Percentiles rank a stretch among this genome's conserved stretches.
phyloP scores from a whole-genome alignment of 1,140 invertebrate species.

The Bacillus rossius region DNA sequence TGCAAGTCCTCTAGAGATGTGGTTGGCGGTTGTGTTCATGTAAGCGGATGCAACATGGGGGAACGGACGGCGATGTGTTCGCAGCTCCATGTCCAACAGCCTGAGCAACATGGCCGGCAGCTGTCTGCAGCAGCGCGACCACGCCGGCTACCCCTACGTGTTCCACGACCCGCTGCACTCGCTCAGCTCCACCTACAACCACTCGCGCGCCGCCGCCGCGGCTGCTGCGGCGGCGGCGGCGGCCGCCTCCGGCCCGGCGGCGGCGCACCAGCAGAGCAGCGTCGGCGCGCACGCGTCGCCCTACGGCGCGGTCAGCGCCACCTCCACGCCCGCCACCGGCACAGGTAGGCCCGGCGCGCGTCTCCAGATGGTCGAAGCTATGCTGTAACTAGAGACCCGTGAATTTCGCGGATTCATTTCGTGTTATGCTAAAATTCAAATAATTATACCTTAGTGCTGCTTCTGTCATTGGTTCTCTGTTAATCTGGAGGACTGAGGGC shows the following conservation, averaged over 20 bases:
- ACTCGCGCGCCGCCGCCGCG: slow-evolving; percentile 54
- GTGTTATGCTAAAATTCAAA: no score
- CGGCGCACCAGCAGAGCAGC: slow-evolving; percentile 41
- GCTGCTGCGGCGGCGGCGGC: slow-evolving; percentile 46
- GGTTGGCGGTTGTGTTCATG: no score
- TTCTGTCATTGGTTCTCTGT: no score
- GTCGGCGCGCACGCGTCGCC: slow-evolving; percentile 26
- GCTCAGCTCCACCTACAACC: slow-evolving; percentile 53
- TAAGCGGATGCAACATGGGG: neutral
- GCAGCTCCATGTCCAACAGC: slow-evolving; percentile 73
- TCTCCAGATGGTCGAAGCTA: neutral
- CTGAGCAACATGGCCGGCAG: slow-evolving; percentile 72
- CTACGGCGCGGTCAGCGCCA: slow-evolving; percentile 28
- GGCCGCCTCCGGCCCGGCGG: slow-evolving; percentile 41
- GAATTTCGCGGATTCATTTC: no score
- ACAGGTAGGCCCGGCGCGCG: slow-evolving; percentile 22
- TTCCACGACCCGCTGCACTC: slow-evolving; percentile 85
- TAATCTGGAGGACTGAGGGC: no score
- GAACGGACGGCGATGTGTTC: neutral
- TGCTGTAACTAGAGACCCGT: no score
- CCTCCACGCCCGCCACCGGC: slow-evolving; percentile 25
- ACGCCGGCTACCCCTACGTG: slow-evolving; percentile 84
- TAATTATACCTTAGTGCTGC: no score
- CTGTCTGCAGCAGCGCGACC: slow-evolving; percentile 83
- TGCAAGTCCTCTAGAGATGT: no score